Evolutionary conservation across 2,113 vertebrate genomes (phyloP).

Genomic region (Panthera uncia): DNA sequence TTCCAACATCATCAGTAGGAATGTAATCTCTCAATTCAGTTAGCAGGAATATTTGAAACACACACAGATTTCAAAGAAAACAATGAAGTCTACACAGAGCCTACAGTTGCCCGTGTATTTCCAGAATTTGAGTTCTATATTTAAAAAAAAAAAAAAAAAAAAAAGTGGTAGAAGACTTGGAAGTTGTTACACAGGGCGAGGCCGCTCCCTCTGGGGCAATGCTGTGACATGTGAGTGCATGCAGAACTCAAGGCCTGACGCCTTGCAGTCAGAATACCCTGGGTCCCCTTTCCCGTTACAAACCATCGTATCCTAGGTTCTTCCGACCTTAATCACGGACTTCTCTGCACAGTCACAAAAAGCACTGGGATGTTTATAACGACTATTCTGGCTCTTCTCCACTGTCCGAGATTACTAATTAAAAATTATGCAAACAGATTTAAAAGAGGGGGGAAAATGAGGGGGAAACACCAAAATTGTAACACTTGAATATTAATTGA

Average conservation of each 20-base stretch:
- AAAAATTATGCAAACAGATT: neutral
- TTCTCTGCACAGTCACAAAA: neutral
- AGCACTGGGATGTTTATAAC: neutral
- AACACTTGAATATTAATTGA: neutral
- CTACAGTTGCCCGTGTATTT: neutral
- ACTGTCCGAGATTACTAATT: neutral
- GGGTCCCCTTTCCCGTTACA: fast-evolving
- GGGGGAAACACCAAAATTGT: neutral
- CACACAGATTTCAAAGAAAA: neutral
- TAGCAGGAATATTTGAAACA: neutral
- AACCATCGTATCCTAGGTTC: neutral
- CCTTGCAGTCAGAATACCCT: fast-evolving
- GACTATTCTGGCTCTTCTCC: neutral
- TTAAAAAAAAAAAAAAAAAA: neutral
- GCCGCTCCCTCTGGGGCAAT: neutral
- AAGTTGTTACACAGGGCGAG: neutral
- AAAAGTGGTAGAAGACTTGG: neutral
- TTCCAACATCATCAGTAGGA: neutral
- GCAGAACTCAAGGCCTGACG: neutral
- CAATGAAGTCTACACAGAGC: neutral
- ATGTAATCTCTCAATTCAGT: neutral
- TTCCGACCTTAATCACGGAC: neutral
- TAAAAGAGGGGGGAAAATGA: neutral
- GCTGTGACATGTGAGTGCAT: neutral
- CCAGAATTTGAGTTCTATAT: neutral